A percentile compares a stretch with the other conserved stretches of the same genome.
phyloP scores from a whole-genome alignment of 2,888 invertebrate species.

The Eupithecia abbreviata region DNA sequence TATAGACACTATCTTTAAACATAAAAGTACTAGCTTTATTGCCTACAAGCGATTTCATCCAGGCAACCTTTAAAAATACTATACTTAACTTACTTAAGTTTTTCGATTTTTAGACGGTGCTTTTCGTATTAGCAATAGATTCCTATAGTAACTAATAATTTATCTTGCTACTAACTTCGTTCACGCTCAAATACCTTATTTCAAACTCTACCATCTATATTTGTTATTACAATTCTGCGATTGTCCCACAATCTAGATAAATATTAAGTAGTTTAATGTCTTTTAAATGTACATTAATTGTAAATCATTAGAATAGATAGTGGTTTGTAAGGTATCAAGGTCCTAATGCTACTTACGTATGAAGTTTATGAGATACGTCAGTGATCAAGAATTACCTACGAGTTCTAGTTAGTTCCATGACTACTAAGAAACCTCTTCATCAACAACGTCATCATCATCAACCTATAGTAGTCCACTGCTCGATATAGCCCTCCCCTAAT shows the following conservation, averaged over 20 bases:
- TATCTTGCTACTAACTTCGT: neutral
- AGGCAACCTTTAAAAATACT: neutral
- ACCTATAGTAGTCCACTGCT: no score
- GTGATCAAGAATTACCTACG: neutral
- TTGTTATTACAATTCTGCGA: neutral
- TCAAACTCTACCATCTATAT: neutral
- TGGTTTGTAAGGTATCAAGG: conserved; percentile 40
- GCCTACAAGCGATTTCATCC: no score
- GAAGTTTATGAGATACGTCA: neutral
- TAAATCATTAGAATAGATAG: conserved; percentile 59
- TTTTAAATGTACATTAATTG: conserved; percentile 74
- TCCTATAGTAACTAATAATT: neutral
- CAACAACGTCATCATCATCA: neutral
- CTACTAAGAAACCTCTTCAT: neutral
- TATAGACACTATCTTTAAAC: no score
- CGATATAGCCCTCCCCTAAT: no score
- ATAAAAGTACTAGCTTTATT: no score
- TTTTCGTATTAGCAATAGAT: neutral
- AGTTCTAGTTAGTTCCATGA: neutral
- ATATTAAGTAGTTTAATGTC: conserved; percentile 72
- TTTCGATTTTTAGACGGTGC: neutral
- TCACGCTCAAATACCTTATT: neutral
- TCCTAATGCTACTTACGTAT: conserved; percentile 22
- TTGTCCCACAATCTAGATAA: conserved; percentile 80
- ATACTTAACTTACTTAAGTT: neutral